Percentiles rank a stretch among this genome's conserved stretches.
These are phyloP conservation scores for Pseudomyrmex cubaensis DNA, from an alignment of 1,140 invertebrate species.

Conservation along the genomic window DNA sequence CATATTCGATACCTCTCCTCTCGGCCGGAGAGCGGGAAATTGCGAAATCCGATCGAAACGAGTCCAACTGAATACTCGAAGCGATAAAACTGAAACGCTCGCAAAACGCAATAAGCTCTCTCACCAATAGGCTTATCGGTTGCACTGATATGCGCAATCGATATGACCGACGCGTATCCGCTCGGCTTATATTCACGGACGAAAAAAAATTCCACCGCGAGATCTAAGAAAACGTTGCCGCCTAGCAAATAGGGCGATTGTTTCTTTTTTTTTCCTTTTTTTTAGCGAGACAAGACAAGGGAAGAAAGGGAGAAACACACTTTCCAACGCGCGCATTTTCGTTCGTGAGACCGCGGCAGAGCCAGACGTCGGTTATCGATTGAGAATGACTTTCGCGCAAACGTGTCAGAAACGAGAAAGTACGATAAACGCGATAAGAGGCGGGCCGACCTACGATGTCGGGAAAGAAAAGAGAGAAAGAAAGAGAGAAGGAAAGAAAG, in stretches of 20 bases:
- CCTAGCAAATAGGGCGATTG: neutral
- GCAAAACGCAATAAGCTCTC: constrained; percentile 38
- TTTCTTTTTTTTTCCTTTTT: neutral
- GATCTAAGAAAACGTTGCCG: constrained; percentile 33
- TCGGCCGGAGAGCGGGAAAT: neutral
- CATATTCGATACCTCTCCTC: neutral
- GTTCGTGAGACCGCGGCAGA: constrained; percentile 46
- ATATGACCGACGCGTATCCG: constrained; percentile 11
- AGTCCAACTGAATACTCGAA: constrained; percentile 15
- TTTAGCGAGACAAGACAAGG: constrained; percentile 1
- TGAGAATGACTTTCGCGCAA: constrained; percentile 75
- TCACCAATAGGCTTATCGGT: constrained; percentile 29
- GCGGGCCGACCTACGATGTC: constrained; percentile 50
- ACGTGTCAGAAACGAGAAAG: constrained; percentile 70
- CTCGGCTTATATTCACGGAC: neutral
- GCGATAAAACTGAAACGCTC: constrained; percentile 13
- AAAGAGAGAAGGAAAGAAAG: constrained; percentile 38
- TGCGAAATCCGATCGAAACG: constrained; percentile 12
- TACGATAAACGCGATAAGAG: constrained; percentile 74
- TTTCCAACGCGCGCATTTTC: constrained; percentile 54
- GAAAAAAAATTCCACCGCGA: neutral
- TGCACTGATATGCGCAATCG: neutral
- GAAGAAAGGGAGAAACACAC: constrained; percentile 26
- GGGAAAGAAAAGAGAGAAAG: constrained; percentile 14
- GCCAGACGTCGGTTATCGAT: constrained; percentile 71